Evolutionary conservation across 2,797 vertebrate genomes (phyloP), one percentile per base, ranked within the genome.

Genomic region (Melanotaenia boesemani): DNA sequence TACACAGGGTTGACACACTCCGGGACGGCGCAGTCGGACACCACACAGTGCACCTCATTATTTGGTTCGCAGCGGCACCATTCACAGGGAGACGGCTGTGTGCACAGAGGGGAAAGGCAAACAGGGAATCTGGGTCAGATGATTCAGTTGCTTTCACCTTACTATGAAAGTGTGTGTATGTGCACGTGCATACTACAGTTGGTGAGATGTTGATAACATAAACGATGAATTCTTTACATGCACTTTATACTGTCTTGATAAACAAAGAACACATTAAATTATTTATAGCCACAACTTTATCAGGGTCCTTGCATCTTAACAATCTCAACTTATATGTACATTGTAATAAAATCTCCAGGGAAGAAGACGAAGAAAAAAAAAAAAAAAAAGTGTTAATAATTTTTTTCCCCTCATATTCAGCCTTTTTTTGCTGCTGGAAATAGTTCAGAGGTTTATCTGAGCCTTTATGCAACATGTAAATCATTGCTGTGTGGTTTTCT

Each of bases 51-150:
- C 88, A 99, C 98, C 95, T 99, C 98, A 86, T 98, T 99, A 96
- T 97, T 99, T 94, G 98, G 97, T 94, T 99, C 98, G 89, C 98
- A 99, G 95, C 98, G 97, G 93, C 98, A 99, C 98, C 98, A 99
- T 95, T 99, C 98, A 91, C 98, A 99, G 89, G 97, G 97, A 82
- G 98, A 99, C 92, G 98, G 98, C 98, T 99, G 92, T 81, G 87
- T 84, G 64, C 56, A 89, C 67, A 88, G 63, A 59, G 24, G 54
- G 59, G 65, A 72, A 20, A 70, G 41, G 76, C 54, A 74, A 63
- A 84, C 39, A 70, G 46, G 62, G 56, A 46, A 76, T 70, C 22
- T 44, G 61, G 81, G 80, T 93, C 76, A 92, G 85, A 87, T 37
- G 63, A 85, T 63, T 87, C 71, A 74, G 28, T 48, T 34, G 39